Percentiles rank a stretch among this genome's conserved stretches.
Conservation (phyloP, 1,140 invertebrate species). For the Orussus abietinus region DNA sequence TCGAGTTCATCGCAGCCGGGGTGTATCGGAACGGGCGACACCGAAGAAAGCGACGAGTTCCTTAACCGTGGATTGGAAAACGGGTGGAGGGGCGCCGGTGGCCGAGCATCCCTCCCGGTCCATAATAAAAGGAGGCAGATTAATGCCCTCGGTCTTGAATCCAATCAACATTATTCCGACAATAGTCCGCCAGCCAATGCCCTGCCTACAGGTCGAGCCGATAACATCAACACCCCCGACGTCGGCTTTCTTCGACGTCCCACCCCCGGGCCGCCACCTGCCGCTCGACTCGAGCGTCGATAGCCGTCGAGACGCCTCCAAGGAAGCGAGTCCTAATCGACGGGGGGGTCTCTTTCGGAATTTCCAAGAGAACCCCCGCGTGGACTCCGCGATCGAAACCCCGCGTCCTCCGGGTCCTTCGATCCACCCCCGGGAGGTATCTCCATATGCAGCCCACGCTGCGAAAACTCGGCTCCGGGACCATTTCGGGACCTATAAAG, state of each 20-base stretch:
- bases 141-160: constrained; percentile 52
- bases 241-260: constrained; percentile 19
- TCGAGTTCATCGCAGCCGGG: too few species aligned
- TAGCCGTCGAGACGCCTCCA: too few species aligned
- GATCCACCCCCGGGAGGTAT: constrained; percentile 14
- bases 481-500: constrained; percentile 32
- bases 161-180: constrained; percentile 53
- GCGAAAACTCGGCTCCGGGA: constrained; percentile 39
- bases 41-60: too few species aligned
- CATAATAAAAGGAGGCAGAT: constrained; percentile 53
- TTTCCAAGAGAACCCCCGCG: not conserved
- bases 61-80: constrained; percentile 11
- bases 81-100: not conserved
- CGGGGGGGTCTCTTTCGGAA: too few species aligned
- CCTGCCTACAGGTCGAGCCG: constrained; percentile 36
- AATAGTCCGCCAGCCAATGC: constrained; percentile 51
- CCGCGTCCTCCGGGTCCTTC: constrained; percentile 7
- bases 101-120: constrained; percentile 11
- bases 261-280: constrained; percentile 15
- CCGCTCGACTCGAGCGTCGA: constrained; percentile 24
- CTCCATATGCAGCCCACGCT: constrained; percentile 43
- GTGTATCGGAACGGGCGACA: too few species aligned
- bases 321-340: too few species aligned
- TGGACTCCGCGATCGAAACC: not conserved
- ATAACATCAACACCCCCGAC: constrained; percentile 48